Conservation (phyloP, 2,113 vertebrate species). For the Hipposideros armiger region DNA sequence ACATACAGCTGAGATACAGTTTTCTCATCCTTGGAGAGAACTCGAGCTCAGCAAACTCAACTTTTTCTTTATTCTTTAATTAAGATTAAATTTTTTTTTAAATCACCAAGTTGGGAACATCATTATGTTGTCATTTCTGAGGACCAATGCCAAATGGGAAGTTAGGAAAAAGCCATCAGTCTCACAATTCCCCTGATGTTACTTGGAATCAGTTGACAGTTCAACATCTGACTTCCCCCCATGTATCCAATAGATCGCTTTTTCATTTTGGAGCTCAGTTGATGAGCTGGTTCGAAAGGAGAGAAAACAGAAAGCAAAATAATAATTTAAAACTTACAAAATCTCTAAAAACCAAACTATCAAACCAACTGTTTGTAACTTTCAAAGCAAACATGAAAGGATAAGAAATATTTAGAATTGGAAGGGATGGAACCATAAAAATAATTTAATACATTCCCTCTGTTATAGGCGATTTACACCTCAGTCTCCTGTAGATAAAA, state of each 20-base stretch:
- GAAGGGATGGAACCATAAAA: not conserved
- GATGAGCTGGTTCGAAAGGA: conserved; percentile 10
- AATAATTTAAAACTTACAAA: not conserved
- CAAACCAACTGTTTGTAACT: not conserved
- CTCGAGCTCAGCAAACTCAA: conserved; percentile 50
- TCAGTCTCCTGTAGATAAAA: not conserved
- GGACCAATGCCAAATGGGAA: conserved; percentile 61
- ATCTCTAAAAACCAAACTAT: not conserved
- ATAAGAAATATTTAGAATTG: conserved; percentile 6
- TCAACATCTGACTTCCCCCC: not conserved
- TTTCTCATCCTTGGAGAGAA: conserved; percentile 68
- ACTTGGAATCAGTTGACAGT: not conserved
- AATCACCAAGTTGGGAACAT: conserved; percentile 64
- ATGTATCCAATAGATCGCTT: not conserved
- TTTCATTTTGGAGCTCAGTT: not conserved
- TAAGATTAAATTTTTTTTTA: conserved; percentile 77
- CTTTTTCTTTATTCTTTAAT: conserved; percentile 74
- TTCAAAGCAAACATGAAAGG: conserved; percentile 29
- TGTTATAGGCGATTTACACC: not conserved
- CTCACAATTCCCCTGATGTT: not conserved
- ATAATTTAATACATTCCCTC: not conserved
- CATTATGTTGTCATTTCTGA: conserved; percentile 40
- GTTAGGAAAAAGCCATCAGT: conserved; percentile 7
- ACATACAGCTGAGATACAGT: conserved; percentile 78
- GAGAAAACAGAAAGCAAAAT: not conserved